A percentile compares a stretch with the other conserved stretches of the same genome.
Evolutionary conservation across 2,888 invertebrate genomes (phyloP).

Genomic region (Stictocephala bisonia): DNA sequence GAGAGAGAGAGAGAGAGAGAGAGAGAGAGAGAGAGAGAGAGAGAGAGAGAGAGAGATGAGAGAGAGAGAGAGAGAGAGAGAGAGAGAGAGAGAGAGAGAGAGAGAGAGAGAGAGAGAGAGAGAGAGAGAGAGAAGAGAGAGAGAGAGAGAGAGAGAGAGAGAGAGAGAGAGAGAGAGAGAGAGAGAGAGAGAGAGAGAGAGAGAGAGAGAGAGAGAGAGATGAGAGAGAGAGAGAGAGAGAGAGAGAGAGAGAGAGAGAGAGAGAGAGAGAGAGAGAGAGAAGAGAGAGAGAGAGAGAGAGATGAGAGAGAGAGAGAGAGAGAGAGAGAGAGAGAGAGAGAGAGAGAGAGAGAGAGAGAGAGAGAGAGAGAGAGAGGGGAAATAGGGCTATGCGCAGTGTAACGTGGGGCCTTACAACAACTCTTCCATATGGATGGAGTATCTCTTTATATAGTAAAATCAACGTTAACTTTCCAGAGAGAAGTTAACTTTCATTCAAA

Average conservation of each 20-base stretch:
- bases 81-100: background rate
- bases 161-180: background rate
- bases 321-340: background rate
- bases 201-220: background rate
- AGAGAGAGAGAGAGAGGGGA: background rate
- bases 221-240: background rate
- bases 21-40: background rate
- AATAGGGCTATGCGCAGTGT: no score
- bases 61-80: background rate
- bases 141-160: background rate
- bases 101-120: background rate
- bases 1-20: background rate
- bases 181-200: background rate
- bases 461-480: background rate
- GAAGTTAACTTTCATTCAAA: background rate
- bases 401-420: no score
- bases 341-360: background rate
- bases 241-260: background rate
- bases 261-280: background rate
- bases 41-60: no score
- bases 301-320: background rate
- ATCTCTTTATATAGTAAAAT: no score
- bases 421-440: no score
- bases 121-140: background rate
- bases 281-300: background rate